A percentile compares a stretch with the other conserved stretches of the same genome.
These are phyloP conservation scores for Rhodophaea formosa DNA, from an alignment of 2,888 invertebrate genomes.

Conservation along the genomic window DNA sequence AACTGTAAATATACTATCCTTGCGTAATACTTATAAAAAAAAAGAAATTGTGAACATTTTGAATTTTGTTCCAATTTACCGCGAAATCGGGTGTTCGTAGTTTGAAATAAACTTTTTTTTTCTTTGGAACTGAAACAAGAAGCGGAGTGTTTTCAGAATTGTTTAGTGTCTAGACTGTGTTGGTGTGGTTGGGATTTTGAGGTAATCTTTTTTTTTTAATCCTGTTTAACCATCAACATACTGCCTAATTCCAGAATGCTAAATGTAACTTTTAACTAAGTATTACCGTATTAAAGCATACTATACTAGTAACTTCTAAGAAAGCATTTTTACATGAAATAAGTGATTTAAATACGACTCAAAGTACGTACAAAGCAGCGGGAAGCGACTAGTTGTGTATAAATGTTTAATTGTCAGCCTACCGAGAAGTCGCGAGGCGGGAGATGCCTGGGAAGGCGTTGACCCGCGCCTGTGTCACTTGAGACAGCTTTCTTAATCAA, in stretches of 20 bases:
- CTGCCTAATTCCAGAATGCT: too few species aligned
- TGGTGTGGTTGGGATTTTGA: constrained; percentile 14
- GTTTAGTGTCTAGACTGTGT: constrained; percentile 3
- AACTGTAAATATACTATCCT: not conserved
- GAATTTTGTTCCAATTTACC: not conserved
- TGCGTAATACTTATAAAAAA: not conserved
- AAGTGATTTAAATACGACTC: too few species aligned
- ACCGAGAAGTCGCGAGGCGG: constrained; percentile 38
- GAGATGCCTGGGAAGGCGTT: constrained; percentile 42
- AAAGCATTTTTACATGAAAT: too few species aligned
- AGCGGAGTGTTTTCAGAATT: constrained; percentile 2
- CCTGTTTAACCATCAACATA: too few species aligned
- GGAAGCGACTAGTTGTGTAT: too few species aligned
- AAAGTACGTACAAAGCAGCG: too few species aligned
- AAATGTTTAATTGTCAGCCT: constrained; percentile 20
- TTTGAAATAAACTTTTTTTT: constrained; percentile 8
- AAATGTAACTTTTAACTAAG: too few species aligned
- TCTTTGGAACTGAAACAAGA: not conserved
- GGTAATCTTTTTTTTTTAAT: not conserved
- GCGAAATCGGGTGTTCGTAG: not conserved
- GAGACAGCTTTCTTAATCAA: constrained; percentile 11
- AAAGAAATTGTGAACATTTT: not conserved
- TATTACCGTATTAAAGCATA: too few species aligned
- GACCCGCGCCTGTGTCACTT: constrained; percentile 43
- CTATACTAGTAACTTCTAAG: too few species aligned